Evolutionary conservation across 2,888 invertebrate genomes (phyloP).

Genomic region (Luperina testacea): DNA sequence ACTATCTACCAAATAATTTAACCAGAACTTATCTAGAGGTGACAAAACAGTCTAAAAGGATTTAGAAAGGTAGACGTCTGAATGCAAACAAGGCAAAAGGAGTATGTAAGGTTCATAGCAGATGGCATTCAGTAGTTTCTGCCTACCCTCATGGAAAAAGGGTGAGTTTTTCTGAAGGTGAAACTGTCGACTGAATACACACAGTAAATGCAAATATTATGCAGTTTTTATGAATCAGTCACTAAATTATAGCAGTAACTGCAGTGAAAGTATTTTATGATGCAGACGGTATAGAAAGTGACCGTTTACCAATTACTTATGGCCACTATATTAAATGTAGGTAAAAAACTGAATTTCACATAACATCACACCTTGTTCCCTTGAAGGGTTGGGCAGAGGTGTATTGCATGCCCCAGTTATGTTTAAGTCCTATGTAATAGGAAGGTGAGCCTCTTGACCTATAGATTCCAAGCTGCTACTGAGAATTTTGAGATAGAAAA

Average conservation of each 20-base stretch:
- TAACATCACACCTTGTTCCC: not conserved
- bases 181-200: not conserved
- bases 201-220: constrained; percentile 3
- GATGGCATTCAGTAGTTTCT: not conserved
- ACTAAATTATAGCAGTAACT: constrained; percentile 20
- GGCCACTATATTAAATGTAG: too few species aligned
- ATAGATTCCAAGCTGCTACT: not conserved
- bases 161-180: not conserved
- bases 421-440: not conserved
- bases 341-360: not conserved
- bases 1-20: not conserved
- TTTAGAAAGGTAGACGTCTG: not conserved
- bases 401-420: not conserved
- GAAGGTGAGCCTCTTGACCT: not conserved
- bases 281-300: constrained; percentile 25
- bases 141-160: not conserved
- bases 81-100: too few species aligned
- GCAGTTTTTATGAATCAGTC: constrained; percentile 20
- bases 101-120: too few species aligned
- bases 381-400: not conserved
- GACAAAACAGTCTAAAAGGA: not conserved
- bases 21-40: not conserved
- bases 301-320: constrained; percentile 5
- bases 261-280: constrained; percentile 42
- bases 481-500: not conserved